phyloP scores from a whole-genome alignment of 1,140 invertebrate genomes.

The Maconellicoccus hirsutus region DNA sequence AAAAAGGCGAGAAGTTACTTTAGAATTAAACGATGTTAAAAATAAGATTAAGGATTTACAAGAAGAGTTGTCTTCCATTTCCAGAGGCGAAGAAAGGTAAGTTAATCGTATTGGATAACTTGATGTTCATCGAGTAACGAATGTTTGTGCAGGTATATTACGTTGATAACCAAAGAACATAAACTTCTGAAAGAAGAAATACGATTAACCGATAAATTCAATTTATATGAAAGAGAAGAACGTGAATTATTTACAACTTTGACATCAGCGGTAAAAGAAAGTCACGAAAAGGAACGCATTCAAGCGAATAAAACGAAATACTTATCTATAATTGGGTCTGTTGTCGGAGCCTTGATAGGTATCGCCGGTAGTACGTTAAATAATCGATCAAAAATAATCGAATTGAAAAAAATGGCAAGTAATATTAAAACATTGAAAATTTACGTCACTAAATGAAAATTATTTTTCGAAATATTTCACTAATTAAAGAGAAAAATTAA shows the following conservation, averaged over 20 bases:
- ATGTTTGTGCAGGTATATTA: slow-evolving; percentile 29
- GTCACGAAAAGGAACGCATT: slow-evolving; percentile 58
- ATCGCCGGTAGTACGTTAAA: slow-evolving; percentile 52
- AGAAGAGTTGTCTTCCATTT: slow-evolving; percentile 52
- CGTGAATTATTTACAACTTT: slow-evolving; percentile 51
- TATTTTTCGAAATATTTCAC: too few relatives aligned
- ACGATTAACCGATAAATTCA: slow-evolving; percentile 27
- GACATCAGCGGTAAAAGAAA: slow-evolving; percentile 52
- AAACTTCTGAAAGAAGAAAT: slow-evolving; percentile 32
- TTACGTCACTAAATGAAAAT: too few relatives aligned
- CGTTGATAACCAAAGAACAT: slow-evolving; percentile 40
- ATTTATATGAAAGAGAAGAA: slow-evolving; percentile 42
- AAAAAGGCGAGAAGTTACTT: slow-evolving; percentile 42
- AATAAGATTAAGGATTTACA: slow-evolving; percentile 49
- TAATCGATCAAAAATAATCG: slow-evolving; percentile 51
- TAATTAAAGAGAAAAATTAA: background rate
- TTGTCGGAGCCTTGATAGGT: slow-evolving; percentile 53
- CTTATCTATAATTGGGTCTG: slow-evolving; percentile 60
- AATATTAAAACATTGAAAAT: too few relatives aligned
- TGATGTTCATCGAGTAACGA: background rate
- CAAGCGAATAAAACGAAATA: slow-evolving; percentile 65
- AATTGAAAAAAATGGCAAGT: slow-evolving; percentile 45
- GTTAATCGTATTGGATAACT: slow-evolving; percentile 32
- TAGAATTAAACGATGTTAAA: slow-evolving; percentile 43
- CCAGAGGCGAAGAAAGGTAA: slow-evolving; percentile 54